phyloP scores from a whole-genome alignment of 92 coral and sea anemone genomes.

The Epizoanthus ramosus region DNA sequence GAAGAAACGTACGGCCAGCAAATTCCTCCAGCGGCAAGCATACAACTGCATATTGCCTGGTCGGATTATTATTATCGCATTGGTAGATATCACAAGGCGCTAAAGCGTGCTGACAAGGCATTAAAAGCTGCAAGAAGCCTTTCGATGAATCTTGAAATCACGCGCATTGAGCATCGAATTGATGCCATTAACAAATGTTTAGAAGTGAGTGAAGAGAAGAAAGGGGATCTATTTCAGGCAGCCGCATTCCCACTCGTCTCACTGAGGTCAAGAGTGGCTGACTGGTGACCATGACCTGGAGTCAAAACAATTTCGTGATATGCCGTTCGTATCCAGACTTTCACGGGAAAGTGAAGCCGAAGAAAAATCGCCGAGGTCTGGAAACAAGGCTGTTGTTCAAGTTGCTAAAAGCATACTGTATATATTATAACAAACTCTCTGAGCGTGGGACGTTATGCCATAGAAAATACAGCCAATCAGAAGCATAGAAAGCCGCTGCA shows the following conservation, averaged over 20 bases:
- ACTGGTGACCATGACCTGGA: background rate
- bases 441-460: too few relatives aligned
- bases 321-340: too few relatives aligned
- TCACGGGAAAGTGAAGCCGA: too few relatives aligned
- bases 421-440: too few relatives aligned
- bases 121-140: background rate
- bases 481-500: too few relatives aligned
- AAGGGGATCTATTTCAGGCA: background rate
- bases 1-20: background rate
- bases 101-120: background rate
- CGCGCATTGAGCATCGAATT: constrained; percentile 13
- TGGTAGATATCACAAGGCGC: constrained; percentile 9
- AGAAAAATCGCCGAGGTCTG: too few relatives aligned
- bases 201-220: background rate
- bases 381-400: too few relatives aligned
- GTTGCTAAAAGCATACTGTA: too few relatives aligned
- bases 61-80: constrained; percentile 16
- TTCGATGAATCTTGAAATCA: constrained; percentile 3
- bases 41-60: constrained; percentile 17
- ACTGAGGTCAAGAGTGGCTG: background rate
- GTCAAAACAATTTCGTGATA: background rate
- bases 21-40: constrained; percentile 2
- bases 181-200: constrained; percentile 10
- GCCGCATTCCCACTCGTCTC: too few relatives aligned
- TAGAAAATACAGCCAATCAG: too few relatives aligned